Percentiles rank a stretch among this genome's conserved stretches.
Conservation (phyloP, 2,888 invertebrate genomes). For the Caenorhabditis japonica region DNA sequence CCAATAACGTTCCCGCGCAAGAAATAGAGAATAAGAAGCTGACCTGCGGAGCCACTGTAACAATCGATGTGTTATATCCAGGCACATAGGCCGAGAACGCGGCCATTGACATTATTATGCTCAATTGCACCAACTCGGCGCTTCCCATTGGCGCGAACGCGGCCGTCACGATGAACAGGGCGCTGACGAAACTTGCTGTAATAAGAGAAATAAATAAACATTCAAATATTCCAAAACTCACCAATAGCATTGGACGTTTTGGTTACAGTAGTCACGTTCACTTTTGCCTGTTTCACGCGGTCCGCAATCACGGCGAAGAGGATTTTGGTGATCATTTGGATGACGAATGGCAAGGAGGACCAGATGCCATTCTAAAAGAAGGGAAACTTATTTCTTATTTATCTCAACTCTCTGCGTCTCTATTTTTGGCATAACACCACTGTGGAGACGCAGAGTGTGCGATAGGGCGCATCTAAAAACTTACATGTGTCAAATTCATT, state of each 20-base stretch:
- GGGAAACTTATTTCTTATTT: neutral
- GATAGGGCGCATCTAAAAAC: too few relatives aligned
- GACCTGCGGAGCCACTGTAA: slow-evolving; percentile 71
- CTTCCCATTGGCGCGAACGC: slow-evolving; percentile 44
- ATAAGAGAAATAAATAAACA: too few relatives aligned
- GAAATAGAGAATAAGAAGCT: too few relatives aligned
- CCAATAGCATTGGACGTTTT: slow-evolving; percentile 69
- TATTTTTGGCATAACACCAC: too few relatives aligned
- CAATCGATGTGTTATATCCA: slow-evolving; percentile 73
- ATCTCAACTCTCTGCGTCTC: too few relatives aligned
- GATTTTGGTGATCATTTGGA: slow-evolving; percentile 72
- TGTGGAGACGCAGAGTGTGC: too few relatives aligned
- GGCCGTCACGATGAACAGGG: slow-evolving; percentile 62
- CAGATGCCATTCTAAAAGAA: slow-evolving; percentile 69
- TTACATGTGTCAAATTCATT: slow-evolving; percentile 64
- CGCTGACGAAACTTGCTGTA: slow-evolving; percentile 72
- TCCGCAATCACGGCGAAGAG: slow-evolving; percentile 71
- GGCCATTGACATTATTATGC: slow-evolving; percentile 65
- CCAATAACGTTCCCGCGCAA: too few relatives aligned
- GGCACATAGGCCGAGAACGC: slow-evolving; percentile 72
- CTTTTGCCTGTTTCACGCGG: slow-evolving; percentile 59
- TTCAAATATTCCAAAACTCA: too few relatives aligned
- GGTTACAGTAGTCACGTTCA: slow-evolving; percentile 64
- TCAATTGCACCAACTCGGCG: slow-evolving; percentile 55
- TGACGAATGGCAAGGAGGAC: slow-evolving; percentile 71